Evolutionary conservation across 2,797 vertebrate genomes (phyloP).

Genomic region (Phrynocephalus vlangalii): DNA sequence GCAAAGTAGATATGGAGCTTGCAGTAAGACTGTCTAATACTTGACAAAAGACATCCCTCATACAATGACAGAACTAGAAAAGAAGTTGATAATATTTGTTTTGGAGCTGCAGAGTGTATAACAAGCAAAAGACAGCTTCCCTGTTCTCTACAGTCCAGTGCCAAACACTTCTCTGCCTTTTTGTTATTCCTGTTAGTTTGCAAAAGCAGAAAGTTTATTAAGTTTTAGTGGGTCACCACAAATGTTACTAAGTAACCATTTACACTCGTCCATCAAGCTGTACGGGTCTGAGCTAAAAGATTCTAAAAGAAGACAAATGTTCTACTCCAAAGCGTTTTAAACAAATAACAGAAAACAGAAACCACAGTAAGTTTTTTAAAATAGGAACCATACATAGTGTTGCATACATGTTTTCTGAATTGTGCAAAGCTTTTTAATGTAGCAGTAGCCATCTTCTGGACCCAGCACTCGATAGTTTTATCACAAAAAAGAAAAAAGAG

Average conservation of each 20-base stretch:
- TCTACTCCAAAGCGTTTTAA: neutral
- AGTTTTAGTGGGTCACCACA: neutral
- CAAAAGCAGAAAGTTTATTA: neutral
- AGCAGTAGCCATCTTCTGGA: neutral
- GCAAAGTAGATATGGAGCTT: neutral
- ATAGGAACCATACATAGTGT: conserved; percentile 44
- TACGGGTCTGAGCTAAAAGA: neutral
- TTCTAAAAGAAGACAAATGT: neutral
- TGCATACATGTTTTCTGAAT: neutral
- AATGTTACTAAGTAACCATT: neutral
- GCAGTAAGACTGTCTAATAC: neutral
- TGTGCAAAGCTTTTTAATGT: neutral
- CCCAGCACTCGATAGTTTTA: accelerated
- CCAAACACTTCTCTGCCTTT: neutral
- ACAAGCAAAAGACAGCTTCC: neutral
- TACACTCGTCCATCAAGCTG: neutral
- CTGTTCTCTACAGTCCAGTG: too few species aligned
- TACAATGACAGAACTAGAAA: neutral
- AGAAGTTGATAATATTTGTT: neutral
- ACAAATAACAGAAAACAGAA: neutral
- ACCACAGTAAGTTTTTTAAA: conserved; percentile 20
- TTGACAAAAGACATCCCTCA: neutral
- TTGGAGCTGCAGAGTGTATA: neutral
- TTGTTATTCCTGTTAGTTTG: neutral
- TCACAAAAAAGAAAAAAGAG: neutral